Percentiles rank a stretch among this genome's conserved stretches.
Conservation (phyloP, 2,797 vertebrate genomes). For the Acrossocheilus fasciatus region DNA sequence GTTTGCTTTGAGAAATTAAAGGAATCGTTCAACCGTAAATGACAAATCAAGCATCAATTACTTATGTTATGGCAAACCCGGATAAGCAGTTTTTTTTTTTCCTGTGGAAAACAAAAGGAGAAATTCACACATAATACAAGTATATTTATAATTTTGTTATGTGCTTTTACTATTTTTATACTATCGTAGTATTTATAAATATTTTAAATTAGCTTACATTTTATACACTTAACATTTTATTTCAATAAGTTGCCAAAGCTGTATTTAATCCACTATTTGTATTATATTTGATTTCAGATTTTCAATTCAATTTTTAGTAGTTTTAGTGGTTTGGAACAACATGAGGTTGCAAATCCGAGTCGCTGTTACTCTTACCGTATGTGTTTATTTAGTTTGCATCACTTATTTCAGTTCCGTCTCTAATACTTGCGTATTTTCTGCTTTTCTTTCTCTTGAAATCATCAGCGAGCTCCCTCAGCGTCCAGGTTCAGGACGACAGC, state of each 20-base stretch:
- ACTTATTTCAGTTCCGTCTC: neutral
- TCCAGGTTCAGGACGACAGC: conserved; percentile 74
- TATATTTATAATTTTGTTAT: neutral
- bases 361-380: neutral
- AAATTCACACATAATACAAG: neutral
- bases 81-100: no score
- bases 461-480: conserved; percentile 82
- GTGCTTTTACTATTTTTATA: no score
- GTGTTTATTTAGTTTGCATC: neutral
- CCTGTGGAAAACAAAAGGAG: neutral
- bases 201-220: no score
- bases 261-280: neutral
- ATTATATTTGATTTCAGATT: neutral
- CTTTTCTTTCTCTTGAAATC: conserved; percentile 26
- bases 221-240: neutral
- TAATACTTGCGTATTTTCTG: neutral
- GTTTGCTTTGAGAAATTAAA: neutral
- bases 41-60: neutral
- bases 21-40: neutral
- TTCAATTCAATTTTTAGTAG: neutral
- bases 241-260: neutral
- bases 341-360: neutral
- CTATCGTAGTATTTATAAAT: no score
- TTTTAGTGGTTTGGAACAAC: neutral
- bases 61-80: neutral